Conservation (phyloP, 2,888 invertebrate species). For the Pristionchus maxplancki region DNA sequence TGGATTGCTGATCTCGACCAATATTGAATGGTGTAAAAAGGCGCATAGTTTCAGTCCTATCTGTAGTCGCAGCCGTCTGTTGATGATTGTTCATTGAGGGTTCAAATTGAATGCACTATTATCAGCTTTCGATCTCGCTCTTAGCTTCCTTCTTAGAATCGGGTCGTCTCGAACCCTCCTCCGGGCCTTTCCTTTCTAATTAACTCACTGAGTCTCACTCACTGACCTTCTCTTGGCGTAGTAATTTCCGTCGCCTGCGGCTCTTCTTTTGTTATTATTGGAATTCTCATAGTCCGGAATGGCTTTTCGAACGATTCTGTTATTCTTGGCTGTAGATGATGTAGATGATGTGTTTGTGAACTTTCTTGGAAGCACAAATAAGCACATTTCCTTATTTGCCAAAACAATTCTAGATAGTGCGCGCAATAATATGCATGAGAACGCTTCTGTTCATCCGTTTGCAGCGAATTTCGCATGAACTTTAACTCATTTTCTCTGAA, state of each 20-base stretch:
- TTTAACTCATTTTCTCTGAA: not conserved
- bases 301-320: not conserved
- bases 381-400: not conserved
- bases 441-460: too few relatives aligned
- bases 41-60: too few relatives aligned
- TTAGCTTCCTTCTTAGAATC: not conserved
- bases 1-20: not conserved
- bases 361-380: not conserved
- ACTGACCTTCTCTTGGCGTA: not conserved
- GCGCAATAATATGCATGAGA: not conserved
- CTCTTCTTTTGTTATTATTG: not conserved
- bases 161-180: slow-evolving; percentile 19
- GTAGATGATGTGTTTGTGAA: not conserved
- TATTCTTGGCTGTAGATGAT: not conserved
- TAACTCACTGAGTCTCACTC: not conserved
- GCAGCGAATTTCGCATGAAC: too few relatives aligned
- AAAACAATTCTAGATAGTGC: not conserved
- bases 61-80: too few relatives aligned
- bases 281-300: not conserved
- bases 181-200: not conserved
- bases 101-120: not conserved
- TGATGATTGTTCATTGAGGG: too few relatives aligned
- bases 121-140: not conserved
- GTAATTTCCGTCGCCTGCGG: not conserved
- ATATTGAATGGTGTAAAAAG: not conserved